phyloP scores from a whole-genome alignment of 2,797 vertebrate species.

The Acanthornis magna region DNA sequence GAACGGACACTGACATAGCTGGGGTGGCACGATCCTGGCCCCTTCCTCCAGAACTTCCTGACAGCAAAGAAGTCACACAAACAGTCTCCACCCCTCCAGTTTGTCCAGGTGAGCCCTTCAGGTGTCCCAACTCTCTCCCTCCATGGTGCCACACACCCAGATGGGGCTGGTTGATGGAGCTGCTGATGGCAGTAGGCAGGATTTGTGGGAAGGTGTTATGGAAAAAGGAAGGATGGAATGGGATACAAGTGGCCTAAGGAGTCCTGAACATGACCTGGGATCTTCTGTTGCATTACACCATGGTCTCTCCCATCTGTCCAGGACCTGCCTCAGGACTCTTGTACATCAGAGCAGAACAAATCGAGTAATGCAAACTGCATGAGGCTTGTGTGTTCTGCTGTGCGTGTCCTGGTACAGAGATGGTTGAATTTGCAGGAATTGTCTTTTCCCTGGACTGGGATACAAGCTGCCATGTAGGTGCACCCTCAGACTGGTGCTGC shows the following conservation, averaged over 20 bases:
- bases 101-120: background rate
- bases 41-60: background rate
- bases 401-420: background rate
- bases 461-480: background rate
- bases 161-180: background rate
- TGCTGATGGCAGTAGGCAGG: background rate
- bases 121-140: background rate
- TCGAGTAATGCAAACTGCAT: background rate
- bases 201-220: background rate
- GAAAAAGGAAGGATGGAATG: background rate
- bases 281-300: rapidly evolving
- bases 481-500: background rate
- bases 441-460: background rate
- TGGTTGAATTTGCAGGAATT: background rate
- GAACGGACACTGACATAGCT: background rate
- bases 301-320: background rate
- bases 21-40: background rate
- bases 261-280: background rate
- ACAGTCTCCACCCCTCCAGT: rapidly evolving
- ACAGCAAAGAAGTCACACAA: background rate
- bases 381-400: background rate
- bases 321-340: background rate
- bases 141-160: too few relatives aligned
- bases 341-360: background rate
- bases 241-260: background rate